These are phyloP conservation scores for Dendrolimus punctatus DNA, from an alignment of 1,140 invertebrate genomes.

Conservation along the genomic window DNA sequence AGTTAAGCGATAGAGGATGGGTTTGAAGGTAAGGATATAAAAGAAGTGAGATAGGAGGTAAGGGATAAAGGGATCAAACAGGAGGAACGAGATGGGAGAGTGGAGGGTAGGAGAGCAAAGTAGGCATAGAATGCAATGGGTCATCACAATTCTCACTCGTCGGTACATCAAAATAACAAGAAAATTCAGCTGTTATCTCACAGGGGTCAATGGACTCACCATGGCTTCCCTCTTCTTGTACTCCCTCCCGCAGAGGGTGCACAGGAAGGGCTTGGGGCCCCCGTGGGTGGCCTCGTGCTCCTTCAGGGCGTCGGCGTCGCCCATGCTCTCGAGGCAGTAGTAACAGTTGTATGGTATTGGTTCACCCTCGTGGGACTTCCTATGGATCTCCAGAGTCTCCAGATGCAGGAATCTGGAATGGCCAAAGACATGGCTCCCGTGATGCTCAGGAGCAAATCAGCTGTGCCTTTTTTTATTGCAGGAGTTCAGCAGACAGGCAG, in stretches of 20 bases:
- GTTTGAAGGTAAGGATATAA: no score
- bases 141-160: no score
- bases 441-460: no score
- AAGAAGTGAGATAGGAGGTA: neutral
- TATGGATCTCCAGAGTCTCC: conserved; percentile 57
- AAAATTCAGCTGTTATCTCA: no score
- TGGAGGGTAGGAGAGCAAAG: no score
- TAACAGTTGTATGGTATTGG: conserved; percentile 30
- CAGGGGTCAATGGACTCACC: conserved; percentile 31
- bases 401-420: conserved; percentile 58
- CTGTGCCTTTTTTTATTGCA: no score
- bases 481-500: no score
- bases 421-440: no score
- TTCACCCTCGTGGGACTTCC: conserved; percentile 43
- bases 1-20: no score
- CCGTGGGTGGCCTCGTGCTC: conserved; percentile 35
- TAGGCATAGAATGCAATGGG: no score
- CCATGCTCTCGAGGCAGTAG: conserved; percentile 32
- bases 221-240: conserved; percentile 49
- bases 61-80: neutral
- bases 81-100: no score
- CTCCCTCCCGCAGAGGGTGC: conserved; percentile 38
- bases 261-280: conserved; percentile 44
- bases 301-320: conserved; percentile 18
- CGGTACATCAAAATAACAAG: no score